These are phyloP conservation scores for Zygogramma bicolorata DNA, from an alignment of 2,888 invertebrate species.

Conservation along the genomic window DNA sequence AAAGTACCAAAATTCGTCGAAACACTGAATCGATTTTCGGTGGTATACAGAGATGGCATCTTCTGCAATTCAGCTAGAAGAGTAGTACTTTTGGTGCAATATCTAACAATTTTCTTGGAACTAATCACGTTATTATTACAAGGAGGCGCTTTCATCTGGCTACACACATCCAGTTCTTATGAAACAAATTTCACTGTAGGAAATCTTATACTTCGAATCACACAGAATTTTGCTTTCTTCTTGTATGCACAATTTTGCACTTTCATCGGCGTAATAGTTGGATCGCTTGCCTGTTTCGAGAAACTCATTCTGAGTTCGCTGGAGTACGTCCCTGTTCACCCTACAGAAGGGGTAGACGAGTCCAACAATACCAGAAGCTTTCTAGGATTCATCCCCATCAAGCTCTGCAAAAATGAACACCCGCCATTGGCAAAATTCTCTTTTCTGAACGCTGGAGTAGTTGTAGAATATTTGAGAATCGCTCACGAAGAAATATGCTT, in stretches of 20 bases:
- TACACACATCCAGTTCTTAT: constrained; percentile 56
- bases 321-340: constrained; percentile 60
- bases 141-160: constrained; percentile 47
- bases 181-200: constrained; percentile 51
- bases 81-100: constrained; percentile 49
- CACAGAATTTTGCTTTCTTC: constrained; percentile 57
- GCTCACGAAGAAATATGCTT: constrained; percentile 62
- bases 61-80: constrained; percentile 58
- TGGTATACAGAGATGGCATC: constrained; percentile 56
- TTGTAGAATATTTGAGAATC: constrained; percentile 61
- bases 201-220: constrained; percentile 54
- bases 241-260: constrained; percentile 58
- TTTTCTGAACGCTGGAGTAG: constrained; percentile 51
- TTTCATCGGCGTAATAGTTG: constrained; percentile 52
- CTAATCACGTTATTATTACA: constrained; percentile 50
- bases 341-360: constrained; percentile 58
- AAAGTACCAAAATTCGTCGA: constrained; percentile 55
- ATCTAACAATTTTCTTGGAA: constrained; percentile 48
- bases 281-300: constrained; percentile 62
- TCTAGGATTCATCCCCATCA: constrained; percentile 56
- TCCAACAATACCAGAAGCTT: constrained; percentile 58
- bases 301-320: constrained; percentile 58
- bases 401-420: constrained; percentile 59
- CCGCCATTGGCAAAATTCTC: constrained; percentile 42
- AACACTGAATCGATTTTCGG: constrained; percentile 54